Evolutionary conservation across 2,888 invertebrate genomes (phyloP), one percentile per base, ranked within the genome.

Genomic region (Merodon equestris): DNA sequence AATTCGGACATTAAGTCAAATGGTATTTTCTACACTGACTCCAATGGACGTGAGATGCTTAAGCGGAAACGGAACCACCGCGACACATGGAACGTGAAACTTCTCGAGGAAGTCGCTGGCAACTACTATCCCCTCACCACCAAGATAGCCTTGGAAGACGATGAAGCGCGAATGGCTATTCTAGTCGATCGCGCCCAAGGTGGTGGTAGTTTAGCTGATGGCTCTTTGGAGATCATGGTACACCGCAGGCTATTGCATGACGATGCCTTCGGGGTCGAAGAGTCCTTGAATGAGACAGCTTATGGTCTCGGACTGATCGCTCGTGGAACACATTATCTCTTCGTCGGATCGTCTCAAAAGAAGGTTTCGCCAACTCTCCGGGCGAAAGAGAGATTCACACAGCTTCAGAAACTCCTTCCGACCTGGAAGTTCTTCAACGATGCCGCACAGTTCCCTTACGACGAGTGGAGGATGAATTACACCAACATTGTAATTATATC

Each of bases 71-170:
- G 92, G 27, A 90, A 95, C 84, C 90, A 91, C 73, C 90, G 97
- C 10, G 94, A 95, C 0, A 94, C 96, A 0, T 98, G 94, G 92
- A 90, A 91, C 9, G 82, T 93, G 0, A 90, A 91, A 0, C 84
- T 96, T 42, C 87, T 90, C 0, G 97, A 98, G 86, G 91, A 92
- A 0, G 88, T 95, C 0, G 90, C 97, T 0, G 96, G 93, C 0
- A 99, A 99, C 87, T 99, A 98, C 86, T 99, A 97, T 86, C 99
- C 99, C 0, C 91, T 99, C 0, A 96, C 95, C 0, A 94, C 95
- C 9, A 92, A 94, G 84, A 96, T 98, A 45, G 90, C 90, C 13
- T 88, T 96, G 0, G 90, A 92, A 82, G 93, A 94, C 84, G 85
- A 85, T 0, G 58, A 83, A n/a, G 84, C 81, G 56, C 85, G 89